These are phyloP conservation scores for Clavelina lepadiformis DNA, from an alignment of 23 tunicate genomes.

Conservation along the genomic window DNA sequence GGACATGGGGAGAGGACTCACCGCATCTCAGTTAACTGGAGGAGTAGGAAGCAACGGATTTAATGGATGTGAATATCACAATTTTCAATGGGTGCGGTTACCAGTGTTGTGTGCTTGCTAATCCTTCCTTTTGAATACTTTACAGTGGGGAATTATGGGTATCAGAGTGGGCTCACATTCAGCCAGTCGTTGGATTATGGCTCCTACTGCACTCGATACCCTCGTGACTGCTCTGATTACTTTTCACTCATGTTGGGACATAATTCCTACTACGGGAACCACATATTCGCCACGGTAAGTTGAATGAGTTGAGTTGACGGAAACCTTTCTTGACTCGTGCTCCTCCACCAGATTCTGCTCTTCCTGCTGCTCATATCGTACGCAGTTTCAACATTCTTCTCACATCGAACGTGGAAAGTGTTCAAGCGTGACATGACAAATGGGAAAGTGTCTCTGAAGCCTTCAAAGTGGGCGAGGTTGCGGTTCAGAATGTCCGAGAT, in stretches of 20 bases:
- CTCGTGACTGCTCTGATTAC: slow-evolving; percentile 73
- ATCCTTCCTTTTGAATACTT: too few relatives aligned
- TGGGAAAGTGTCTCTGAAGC: slow-evolving; percentile 28
- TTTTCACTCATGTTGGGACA: slow-evolving; percentile 62
- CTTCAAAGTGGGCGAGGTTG: slow-evolving; percentile 58
- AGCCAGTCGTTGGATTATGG: slow-evolving; percentile 52
- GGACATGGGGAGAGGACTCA: slow-evolving; percentile 46
- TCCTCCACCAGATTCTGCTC: slow-evolving; percentile 31
- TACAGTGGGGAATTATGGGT: slow-evolving; percentile 21
- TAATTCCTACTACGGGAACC: slow-evolving; percentile 81
- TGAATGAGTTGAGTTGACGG: not conserved
- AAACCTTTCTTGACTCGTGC: not conserved
- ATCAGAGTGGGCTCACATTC: slow-evolving; percentile 37
- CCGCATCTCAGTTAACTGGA: not conserved
- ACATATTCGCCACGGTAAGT: slow-evolving; percentile 83
- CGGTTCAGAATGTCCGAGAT: slow-evolving; percentile 41
- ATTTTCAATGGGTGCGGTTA: too few relatives aligned
- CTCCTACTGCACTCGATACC: slow-evolving; percentile 66
- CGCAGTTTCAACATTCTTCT: slow-evolving; percentile 55
- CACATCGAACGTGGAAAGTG: slow-evolving; percentile 59
- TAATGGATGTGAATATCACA: too few relatives aligned
- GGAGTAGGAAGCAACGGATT: not conserved
- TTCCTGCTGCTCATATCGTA: slow-evolving; percentile 39
- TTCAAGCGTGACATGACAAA: slow-evolving; percentile 68
- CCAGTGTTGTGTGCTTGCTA: too few relatives aligned